Evolutionary conservation across 2,888 invertebrate genomes (phyloP).

Genomic region (Cetonia aurata): DNA sequence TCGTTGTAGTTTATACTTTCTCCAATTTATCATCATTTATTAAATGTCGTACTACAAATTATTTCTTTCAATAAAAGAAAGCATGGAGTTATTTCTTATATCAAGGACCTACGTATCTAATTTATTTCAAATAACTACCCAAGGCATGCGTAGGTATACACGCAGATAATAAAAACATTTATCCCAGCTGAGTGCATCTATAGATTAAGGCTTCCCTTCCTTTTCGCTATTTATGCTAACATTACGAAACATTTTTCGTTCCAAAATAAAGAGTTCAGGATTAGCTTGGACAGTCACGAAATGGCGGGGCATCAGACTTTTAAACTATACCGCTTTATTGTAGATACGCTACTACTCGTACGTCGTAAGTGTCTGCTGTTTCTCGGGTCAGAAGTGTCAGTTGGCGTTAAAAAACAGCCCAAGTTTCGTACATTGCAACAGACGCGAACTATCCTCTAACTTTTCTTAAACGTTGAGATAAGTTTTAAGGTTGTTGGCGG

Average conservation of each 20-base stretch:
- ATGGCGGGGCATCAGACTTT: not conserved
- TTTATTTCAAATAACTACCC: too few species aligned
- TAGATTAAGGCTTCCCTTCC: not conserved
- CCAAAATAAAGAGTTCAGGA: not conserved
- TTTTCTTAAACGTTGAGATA: constrained; percentile 20
- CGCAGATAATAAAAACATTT: too few species aligned
- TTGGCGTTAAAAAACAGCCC: constrained; percentile 16
- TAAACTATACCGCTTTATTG: constrained; percentile 1
- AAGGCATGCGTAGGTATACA: too few species aligned
- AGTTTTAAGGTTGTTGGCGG: not conserved
- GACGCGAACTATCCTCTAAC: not conserved
- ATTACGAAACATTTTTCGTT: too few species aligned
- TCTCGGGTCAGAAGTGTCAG: constrained; percentile 20
- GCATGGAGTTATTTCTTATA: too few species aligned
- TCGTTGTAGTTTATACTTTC: too few species aligned
- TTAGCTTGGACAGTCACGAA: not conserved
- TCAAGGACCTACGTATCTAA: too few species aligned
- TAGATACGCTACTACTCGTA: too few species aligned
- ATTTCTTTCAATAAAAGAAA: too few species aligned
- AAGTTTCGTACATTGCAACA: constrained; percentile 16
- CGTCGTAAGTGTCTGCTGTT: constrained; percentile 5
- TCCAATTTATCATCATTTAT: too few species aligned
- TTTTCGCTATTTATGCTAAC: too few species aligned
- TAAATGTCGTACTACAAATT: too few species aligned
- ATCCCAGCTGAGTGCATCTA: not conserved